Percentiles rank a stretch among this genome's conserved stretches.
phyloP scores from a whole-genome alignment of 30 jellyfish, hydroid and myxozoan species.

The Nemopilema nomurai region DNA sequence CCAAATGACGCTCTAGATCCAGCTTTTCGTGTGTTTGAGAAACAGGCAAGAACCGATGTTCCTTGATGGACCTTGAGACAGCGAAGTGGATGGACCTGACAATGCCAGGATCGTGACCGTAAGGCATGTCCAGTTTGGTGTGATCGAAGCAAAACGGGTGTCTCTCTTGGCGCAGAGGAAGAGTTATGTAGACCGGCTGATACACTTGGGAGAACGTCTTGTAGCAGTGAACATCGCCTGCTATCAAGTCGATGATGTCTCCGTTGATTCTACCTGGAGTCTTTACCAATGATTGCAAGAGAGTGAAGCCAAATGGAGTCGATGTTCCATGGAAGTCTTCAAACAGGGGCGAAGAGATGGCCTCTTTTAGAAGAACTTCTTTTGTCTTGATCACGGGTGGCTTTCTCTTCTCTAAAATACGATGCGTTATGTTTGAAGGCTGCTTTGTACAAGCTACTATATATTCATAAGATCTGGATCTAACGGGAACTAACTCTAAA shows the following conservation, averaged over 20 bases:
- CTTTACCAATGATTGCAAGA: constrained; percentile 4
- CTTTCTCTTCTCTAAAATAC: not conserved
- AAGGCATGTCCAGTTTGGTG: constrained; percentile 2
- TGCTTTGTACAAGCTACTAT: too few species aligned
- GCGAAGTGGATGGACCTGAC: constrained; percentile 47
- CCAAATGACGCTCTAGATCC: constrained; percentile 8
- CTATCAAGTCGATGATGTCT: constrained; percentile 6
- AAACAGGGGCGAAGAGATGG: not conserved
- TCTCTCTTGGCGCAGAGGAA: not conserved
- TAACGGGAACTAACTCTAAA: too few species aligned
- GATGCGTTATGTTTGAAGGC: too few species aligned
- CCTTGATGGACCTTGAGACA: constrained; percentile 49
- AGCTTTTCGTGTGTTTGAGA: constrained; percentile 1
- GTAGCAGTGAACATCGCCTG: constrained; percentile 46
- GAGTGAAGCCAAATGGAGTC: constrained; percentile 38
- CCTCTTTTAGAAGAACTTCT: not conserved
- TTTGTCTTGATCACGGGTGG: not conserved
- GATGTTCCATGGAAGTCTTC: not conserved
- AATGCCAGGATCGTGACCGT: not conserved
- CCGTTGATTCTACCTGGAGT: not conserved
- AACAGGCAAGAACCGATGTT: constrained; percentile 30
- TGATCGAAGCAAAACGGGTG: constrained; percentile 40
- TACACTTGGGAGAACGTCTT: constrained; percentile 16
- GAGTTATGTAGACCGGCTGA: constrained; percentile 14
- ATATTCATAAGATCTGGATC: too few species aligned